Conservation (phyloP, 2,797 vertebrate genomes). For the Adrianichthys oophorus region DNA sequence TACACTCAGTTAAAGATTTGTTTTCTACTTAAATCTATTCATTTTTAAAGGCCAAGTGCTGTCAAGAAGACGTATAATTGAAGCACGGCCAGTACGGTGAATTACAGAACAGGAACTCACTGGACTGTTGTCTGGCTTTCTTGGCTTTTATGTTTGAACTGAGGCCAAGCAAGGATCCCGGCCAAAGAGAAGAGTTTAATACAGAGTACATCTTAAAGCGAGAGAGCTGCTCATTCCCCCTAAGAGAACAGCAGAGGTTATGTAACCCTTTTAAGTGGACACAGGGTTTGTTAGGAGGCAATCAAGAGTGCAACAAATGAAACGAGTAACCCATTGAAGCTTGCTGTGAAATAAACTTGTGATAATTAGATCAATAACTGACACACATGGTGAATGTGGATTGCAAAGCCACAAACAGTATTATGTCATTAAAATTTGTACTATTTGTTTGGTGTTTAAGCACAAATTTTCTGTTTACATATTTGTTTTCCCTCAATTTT, state of each 20-base stretch:
- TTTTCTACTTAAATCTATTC: conserved; percentile 7
- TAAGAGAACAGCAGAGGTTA: conserved; percentile 63
- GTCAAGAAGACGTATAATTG: conserved; percentile 7
- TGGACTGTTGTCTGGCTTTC: conserved; percentile 31
- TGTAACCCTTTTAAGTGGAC: conserved; percentile 68
- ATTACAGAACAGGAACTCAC: conserved; percentile 26
- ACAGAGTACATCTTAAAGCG: conserved; percentile 55
- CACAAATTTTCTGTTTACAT: neutral
- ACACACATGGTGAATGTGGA: conserved; percentile 3
- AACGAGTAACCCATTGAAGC: conserved; percentile 33
- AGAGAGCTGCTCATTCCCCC: conserved; percentile 47
- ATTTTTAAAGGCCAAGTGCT: conserved; percentile 16
- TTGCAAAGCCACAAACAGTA: conserved; percentile 2
- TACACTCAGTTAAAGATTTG: neutral
- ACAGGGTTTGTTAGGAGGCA: conserved; percentile 55
- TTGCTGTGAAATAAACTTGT: conserved; percentile 9
- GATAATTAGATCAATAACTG: conserved; percentile 21
- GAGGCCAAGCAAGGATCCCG: conserved; percentile 57
- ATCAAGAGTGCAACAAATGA: conserved; percentile 40
- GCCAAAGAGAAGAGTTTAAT: conserved; percentile 71
- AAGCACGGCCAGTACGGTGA: conserved; percentile 28
- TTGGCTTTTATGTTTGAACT: conserved; percentile 45
- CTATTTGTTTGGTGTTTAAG: conserved; percentile 5
- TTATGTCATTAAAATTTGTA: conserved; percentile 12
- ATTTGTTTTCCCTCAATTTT: conserved; percentile 1